Base-by-base conservation (phyloP, 1,140 invertebrate species). In the Protaetia brevitarsis region DNA sequence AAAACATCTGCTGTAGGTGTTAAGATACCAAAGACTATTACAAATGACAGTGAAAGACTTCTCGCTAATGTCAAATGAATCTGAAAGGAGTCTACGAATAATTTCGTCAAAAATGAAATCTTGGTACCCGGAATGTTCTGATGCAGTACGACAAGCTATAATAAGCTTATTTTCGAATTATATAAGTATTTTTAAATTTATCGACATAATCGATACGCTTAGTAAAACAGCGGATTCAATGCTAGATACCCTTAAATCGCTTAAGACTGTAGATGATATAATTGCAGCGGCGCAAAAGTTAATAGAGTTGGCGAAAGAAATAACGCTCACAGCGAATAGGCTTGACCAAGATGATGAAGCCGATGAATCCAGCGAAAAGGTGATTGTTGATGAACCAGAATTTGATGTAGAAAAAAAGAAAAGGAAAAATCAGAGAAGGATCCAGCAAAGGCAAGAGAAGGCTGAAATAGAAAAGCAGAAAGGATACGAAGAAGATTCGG, bases 401-500 rank as follows among this genome's bases (percentile, higher is more conserved):
- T 64, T 70, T n/a, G 63, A 59, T 13, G 62, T 63, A 56, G 63
- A 73, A 36, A 69, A 68, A 63, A 62, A 65, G 65, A 73, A 74
- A 68, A 68, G 66, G 66, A 75, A 72, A 66, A 72, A 72, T 41
- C 71, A 73, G 69, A 71, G 64, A 70, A 71, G 79, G 65, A 75
- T 72, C 41, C 72, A 78, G 56, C 74, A 79, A 57, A 77, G 76
- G 67, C 69, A 73, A 19, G 73, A 79, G 36, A 79, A 79, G 68
- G 69, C 71, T 8, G 80, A 80, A 68, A 71, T 79, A 19, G 78
- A 82, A 63, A 79, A 80, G 58, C 67, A 79, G 63, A 75, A 75
- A 70, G 71, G 68, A 10, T 81, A 79, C 28, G 78, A 79, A 58
- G 79, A 85, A 72, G 82, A 87, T 70, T 76, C 81, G 7, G 76